Conservation (phyloP, 2,797 vertebrate genomes). For the Otus scops region DNA sequence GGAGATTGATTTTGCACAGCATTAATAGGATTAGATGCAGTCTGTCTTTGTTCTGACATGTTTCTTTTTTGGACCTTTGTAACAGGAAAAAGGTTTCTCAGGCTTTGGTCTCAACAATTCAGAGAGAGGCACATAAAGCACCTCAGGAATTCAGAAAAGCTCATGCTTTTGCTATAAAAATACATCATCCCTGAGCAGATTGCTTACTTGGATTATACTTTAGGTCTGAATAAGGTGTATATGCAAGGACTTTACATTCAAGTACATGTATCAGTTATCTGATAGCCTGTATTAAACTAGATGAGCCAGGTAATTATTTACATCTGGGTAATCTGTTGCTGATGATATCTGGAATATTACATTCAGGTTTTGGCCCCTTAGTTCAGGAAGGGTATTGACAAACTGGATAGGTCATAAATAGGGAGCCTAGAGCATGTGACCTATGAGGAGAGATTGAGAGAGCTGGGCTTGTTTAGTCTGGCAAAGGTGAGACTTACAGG, state of each 20-base stretch:
- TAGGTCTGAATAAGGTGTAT: neutral
- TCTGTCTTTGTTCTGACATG: neutral
- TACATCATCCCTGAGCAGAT: neutral
- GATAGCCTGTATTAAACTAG: neutral
- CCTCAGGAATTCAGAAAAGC: neutral
- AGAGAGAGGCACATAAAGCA: neutral
- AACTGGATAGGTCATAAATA: neutral
- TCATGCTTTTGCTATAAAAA: neutral
- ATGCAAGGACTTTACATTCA: neutral
- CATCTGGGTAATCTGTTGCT: neutral
- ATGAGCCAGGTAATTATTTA: neutral
- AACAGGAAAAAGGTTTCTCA: neutral
- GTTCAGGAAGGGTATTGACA: neutral
- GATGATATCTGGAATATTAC: neutral
- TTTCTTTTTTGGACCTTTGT: neutral
- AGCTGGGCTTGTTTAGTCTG: neutral
- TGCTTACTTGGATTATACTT: neutral
- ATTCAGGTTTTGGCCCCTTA: neutral
- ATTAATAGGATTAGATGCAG: conserved; percentile 13
- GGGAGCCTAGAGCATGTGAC: neutral
- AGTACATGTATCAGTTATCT: neutral
- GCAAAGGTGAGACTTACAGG: neutral
- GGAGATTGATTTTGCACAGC: conserved; percentile 6
- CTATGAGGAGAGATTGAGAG: neutral
- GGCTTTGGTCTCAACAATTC: neutral